Evolutionary conservation across 2,113 vertebrate species (phyloP), one percentile per base, ranked within the genome.

Genomic region (Xenotilapia longispinis): DNA sequence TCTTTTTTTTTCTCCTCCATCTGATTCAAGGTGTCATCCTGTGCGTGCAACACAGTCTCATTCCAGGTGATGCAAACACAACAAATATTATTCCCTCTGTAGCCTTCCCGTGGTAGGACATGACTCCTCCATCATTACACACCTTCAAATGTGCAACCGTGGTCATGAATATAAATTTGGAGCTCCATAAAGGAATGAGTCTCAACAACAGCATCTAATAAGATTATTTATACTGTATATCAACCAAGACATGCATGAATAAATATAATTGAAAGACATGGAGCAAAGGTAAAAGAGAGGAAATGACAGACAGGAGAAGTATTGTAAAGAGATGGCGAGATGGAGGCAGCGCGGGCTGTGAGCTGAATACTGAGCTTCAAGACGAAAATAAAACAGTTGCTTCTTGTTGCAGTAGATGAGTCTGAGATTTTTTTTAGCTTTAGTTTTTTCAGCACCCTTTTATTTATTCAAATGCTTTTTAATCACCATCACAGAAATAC

Each of bases 81-180:
- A 83, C 89, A 92, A 89, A 91, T 85, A 81, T 85, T 75, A 91
- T 88, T 91, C 65, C 83, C 57, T 85, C 57, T 60, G 9, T 26
- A 83, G 87, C 80, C 81, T 84, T 47, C 14, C n/a, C 84, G 51
- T 42, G 57, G 57, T 21, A 82, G 45, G 83, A 89, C 90, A 85
- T 58, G 57, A 79, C 84, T 92, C 84, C 83, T 85, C 68, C 75
- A 81, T 92, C 88, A 92, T 86, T 88, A 88, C 81, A 81, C 84
- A 58, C 81, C 78, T 93, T 82, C 85, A 58, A 89, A 89, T 82
- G 78, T 81, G 86, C 84, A 63, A 36, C 73, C 1, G 3, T 53
- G 84, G 83, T 53, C 90, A 91, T 92, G 92, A 93, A 93, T 94
- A 89, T 92, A 81, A 91, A 94, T 84, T 70, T 26, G 87, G 53